Base-by-base conservation (phyloP, 2,888 invertebrate species). In the Sphinx pinastri region DNA sequence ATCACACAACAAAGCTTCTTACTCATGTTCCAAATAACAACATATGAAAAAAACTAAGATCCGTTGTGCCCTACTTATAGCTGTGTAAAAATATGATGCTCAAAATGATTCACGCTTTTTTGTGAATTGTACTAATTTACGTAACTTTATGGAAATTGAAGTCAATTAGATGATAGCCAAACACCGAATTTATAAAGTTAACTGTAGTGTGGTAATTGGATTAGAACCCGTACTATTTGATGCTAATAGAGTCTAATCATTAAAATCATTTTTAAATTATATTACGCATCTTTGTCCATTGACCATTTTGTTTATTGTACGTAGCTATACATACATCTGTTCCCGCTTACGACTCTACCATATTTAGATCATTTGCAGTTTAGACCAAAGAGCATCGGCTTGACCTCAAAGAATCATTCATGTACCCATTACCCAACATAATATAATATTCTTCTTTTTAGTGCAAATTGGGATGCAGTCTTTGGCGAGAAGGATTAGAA, bases 381-480 rank as follows among this genome's bases (percentile, higher is more conserved):
- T 16, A 8, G 16, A 57, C 13, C 25, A 25, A 45, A 16, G n/a
- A 47, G 16, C n/a, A 47, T 45, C 4, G 11, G n/a, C 13, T 45
- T 45, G 45, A 67, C 6, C 7, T 14, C 14, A 0, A 49, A 45
- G n/a, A 47, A 11, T 16, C 6, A 49, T n/a, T 47, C 10, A 47
- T 51, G 7, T 31, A 14, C 51, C 51, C 25, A 55, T 68, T 70
- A 72, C 70, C 38, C 55, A 49, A 55, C 68, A 58, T 60, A 70
- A 58, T 60, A 70, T n/a, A 58, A 49, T 13, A 67, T 52, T 73
- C 72, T 76, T 87, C 84, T 85, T 84, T 96, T 72, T 95, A 98
- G 98, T 98, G 98, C 87, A 94, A 95, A 72, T 95, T 95, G 86
- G 98, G 98, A 71, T 98, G 98, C 90, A 95, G 95, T 80, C 92